These are phyloP conservation scores for Metaphire vulgaris DNA, from an alignment of 1,140 invertebrate genomes.

Conservation along the genomic window DNA sequence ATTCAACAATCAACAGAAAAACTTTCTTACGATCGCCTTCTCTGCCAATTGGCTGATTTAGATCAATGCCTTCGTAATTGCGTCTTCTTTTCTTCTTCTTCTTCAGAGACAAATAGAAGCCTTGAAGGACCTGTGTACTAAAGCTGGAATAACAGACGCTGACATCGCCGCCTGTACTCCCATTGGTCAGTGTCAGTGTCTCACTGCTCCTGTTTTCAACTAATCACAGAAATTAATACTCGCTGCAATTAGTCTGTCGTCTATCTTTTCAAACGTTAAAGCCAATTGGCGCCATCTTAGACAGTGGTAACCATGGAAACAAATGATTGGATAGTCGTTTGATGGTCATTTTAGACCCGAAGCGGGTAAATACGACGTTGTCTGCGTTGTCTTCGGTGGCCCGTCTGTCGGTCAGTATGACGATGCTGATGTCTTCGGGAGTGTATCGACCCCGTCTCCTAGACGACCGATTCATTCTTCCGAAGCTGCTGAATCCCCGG, in stretches of 20 bases:
- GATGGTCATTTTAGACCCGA: constrained; percentile 14
- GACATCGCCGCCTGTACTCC: constrained; percentile 29
- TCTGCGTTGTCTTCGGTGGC: constrained; percentile 29
- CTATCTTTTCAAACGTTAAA: too few relatives aligned
- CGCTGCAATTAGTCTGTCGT: too few relatives aligned
- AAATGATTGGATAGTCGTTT: too few relatives aligned
- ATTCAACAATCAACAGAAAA: too few relatives aligned
- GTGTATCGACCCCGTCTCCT: constrained; percentile 13
- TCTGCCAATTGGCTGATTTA: too few relatives aligned
- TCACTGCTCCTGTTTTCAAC: too few relatives aligned
- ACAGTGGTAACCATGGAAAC: too few relatives aligned
- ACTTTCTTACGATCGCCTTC: too few relatives aligned
- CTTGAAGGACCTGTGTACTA: constrained; percentile 28
- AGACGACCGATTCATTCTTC: constrained; percentile 12
- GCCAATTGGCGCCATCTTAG: too few relatives aligned
- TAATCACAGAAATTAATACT: too few relatives aligned
- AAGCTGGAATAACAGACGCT: constrained; percentile 23
- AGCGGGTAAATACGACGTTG: constrained; percentile 26
- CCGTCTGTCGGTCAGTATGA: constrained; percentile 30
- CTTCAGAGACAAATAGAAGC: constrained; percentile 23
- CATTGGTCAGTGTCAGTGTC: constrained; percentile 26
- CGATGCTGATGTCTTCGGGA: constrained; percentile 31
- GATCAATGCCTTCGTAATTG: too few relatives aligned
- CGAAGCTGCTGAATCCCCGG: constrained; percentile 10
- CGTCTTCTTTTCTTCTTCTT: too few relatives aligned